Conservation (phyloP, 1,140 invertebrate species). For the Batillaria attramentaria region DNA sequence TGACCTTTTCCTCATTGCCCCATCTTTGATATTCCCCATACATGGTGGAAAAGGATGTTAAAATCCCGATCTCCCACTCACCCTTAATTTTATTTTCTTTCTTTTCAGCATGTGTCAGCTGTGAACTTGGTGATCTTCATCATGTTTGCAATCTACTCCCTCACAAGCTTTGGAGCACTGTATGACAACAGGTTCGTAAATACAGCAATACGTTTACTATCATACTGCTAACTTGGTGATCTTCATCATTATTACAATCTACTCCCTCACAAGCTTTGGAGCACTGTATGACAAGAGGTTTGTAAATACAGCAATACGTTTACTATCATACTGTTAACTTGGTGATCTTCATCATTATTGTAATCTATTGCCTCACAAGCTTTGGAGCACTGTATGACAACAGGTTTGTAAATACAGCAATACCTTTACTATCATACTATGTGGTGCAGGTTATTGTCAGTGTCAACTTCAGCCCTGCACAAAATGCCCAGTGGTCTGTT, state of each 20-base stretch:
- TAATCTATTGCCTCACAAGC: constrained; percentile 42
- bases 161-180: constrained; percentile 51
- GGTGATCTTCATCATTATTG: constrained; percentile 39
- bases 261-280: constrained; percentile 52
- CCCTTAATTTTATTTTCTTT: neutral
- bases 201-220: neutral
- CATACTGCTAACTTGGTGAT: constrained; percentile 13
- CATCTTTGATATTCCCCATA: no score
- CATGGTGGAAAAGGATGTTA: no score
- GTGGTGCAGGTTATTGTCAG: neutral
- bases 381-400: constrained; percentile 59
- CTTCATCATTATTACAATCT: constrained; percentile 44
- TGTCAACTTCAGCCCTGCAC: no score
- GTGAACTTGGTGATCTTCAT: constrained; percentile 33
- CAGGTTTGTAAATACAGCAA: constrained; percentile 50
- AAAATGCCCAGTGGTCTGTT: no score
- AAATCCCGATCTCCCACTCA: no score
- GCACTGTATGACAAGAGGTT: constrained; percentile 57
- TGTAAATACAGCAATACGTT: constrained; percentile 25
- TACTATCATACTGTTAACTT: neutral
- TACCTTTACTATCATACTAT: constrained; percentile 5
- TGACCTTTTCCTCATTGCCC: no score
- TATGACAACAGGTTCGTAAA: constrained; percentile 59
- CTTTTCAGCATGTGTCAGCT: constrained; percentile 35
- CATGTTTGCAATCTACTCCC: constrained; percentile 43